Evolutionary conservation across 1,140 invertebrate species (phyloP), one percentile per base, ranked within the genome.

Genomic region (Dendrolimus punctatus): DNA sequence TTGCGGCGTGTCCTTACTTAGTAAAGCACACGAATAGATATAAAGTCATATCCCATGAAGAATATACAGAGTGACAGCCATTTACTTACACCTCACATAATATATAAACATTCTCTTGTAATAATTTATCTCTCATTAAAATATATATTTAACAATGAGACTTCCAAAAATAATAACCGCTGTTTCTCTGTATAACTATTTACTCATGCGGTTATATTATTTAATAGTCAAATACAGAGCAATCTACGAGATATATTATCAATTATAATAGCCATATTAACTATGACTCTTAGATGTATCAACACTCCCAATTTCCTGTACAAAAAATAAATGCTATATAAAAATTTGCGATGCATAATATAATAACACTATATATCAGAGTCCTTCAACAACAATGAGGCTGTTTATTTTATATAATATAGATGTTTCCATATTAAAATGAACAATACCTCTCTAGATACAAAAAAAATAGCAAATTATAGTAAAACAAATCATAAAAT

Each of bases 371-470:
- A 66, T 82, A 76, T 78, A 80, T 78, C 58, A 62, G 71, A 70
- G 64, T 81, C 77, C 76, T 72, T 66, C 60, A 58, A 70, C 55
- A 53, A 56, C 60, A 58, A 68, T 68, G 78, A 68, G 64, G 62
- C 65, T 66, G 67, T 75, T 76, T 69, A 66, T 80, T 80, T 69
- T 67, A 74, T 78, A 80, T 74, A 71, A 69, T 71, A 79, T 70
- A 75, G 71, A 74, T 62, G 57, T 66, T 66, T 68, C 66, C 64
- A 66, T 71, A 69, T 67, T 67, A 54, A 66, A 43, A 8, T 52
- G 62, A 58, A 71, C 76, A 83, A 73, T 84, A 81, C 76, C 78
- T 81, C 75, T 78, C 61, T 80, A 78, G 70, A 78, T 75, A 71
- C 66, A 56, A 56, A 52, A 69, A 80, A 62, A 76, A 75, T 77